Percentiles rank a stretch among this genome's conserved stretches.
phyloP scores from a whole-genome alignment of 2,113 vertebrate species.

The Tiliqua scincoides region DNA sequence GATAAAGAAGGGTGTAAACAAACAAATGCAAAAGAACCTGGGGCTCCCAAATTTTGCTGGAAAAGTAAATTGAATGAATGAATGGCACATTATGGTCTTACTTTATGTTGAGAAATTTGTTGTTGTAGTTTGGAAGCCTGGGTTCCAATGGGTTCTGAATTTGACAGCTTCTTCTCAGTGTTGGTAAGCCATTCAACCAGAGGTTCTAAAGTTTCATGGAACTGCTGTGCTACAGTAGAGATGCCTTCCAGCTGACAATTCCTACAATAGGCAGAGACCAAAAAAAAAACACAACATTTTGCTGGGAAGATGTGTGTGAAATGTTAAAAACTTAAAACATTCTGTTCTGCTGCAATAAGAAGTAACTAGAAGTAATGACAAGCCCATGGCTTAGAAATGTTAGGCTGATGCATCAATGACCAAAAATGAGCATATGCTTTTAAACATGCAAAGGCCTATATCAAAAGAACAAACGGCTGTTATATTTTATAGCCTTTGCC shows the following conservation, averaged over 20 bases:
- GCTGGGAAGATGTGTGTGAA: conserved; percentile 33
- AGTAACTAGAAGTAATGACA: not conserved
- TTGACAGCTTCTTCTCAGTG: conserved; percentile 89
- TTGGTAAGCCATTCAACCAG: conserved; percentile 88
- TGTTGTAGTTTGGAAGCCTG: conserved; percentile 89
- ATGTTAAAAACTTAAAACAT: not conserved
- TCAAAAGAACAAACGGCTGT: not conserved
- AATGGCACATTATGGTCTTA: conserved; percentile 67
- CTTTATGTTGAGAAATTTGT: conserved; percentile 94
- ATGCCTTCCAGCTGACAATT: conserved; percentile 93
- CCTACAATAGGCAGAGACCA: conserved; percentile 74
- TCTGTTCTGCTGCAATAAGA: not conserved
- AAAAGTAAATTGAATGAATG: not conserved
- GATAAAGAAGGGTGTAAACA: not conserved
- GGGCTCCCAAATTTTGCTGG: not conserved
- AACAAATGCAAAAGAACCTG: rapidly evolving
- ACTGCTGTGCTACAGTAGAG: conserved; percentile 91
- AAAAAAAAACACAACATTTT: conserved; percentile 58
- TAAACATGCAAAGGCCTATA: not conserved
- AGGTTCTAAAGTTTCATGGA: conserved; percentile 92
- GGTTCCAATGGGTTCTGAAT: conserved; percentile 92
- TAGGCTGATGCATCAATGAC: conserved; percentile 1
- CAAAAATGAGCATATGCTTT: not conserved
- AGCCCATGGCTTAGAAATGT: not conserved
- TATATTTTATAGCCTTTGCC: not conserved